Evolutionary conservation across 2,113 vertebrate genomes (phyloP).

Genomic region (Triplophysa tibetana): DNA sequence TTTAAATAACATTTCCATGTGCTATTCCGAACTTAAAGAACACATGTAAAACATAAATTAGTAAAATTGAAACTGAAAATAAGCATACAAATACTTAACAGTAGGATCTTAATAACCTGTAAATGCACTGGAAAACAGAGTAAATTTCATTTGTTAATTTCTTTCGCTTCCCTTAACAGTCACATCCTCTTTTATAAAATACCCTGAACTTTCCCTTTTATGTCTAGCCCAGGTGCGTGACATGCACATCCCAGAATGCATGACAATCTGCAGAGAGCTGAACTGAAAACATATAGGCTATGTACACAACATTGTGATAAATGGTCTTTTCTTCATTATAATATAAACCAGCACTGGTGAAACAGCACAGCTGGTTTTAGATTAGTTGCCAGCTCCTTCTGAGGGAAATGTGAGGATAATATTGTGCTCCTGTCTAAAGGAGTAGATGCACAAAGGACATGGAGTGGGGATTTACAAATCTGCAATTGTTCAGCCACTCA

Average conservation of each 20-base stretch:
- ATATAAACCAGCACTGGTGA: neutral
- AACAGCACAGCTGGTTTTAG: neutral
- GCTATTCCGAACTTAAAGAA: too few relatives aligned
- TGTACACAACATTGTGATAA: neutral
- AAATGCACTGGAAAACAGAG: neutral
- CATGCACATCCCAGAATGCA: constrained; percentile 7
- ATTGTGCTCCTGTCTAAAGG: neutral
- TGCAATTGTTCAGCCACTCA: constrained; percentile 21
- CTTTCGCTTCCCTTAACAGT: constrained; percentile 16
- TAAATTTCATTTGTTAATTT: neutral
- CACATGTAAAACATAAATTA: neutral
- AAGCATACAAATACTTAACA: neutral
- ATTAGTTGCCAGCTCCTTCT: neutral
- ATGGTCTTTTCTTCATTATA: neutral
- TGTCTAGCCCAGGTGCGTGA: constrained; percentile 7
- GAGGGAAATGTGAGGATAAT: neutral
- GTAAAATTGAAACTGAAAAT: neutral
- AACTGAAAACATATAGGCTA: neutral
- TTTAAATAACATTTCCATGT: too few relatives aligned
- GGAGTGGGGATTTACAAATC: constrained; percentile 44
- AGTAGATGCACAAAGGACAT: neutral
- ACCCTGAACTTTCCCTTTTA: constrained; percentile 45
- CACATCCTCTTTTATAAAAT: constrained; percentile 42
- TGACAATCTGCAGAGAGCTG: neutral
- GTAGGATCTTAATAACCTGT: neutral